Conservation (phyloP, 2,797 vertebrate genomes). For the Cyprinodon diabolis region DNA sequence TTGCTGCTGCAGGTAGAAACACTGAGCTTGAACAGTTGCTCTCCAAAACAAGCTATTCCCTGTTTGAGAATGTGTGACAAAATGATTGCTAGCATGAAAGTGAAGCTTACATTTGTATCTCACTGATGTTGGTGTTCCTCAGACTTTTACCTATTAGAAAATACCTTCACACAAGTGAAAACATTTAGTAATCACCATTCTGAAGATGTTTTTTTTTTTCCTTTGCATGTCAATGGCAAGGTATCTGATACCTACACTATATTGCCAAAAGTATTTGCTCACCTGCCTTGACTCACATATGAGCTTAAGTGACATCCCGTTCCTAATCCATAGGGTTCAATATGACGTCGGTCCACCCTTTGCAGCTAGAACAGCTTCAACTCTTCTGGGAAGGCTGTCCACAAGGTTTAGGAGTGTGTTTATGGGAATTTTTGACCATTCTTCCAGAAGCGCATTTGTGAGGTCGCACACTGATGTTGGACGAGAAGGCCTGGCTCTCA, state of each 20-base stretch:
- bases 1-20: conserved; percentile 73
- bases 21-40: conserved; percentile 58
- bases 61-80: conserved; percentile 69
- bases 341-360: too few species aligned
- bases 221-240: not conserved
- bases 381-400: too few species aligned
- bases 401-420: too few species aligned
- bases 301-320: too few species aligned
- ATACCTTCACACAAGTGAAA: conserved; percentile 25
- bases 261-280: too few species aligned
- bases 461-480: too few species aligned
- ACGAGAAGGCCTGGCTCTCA: too few species aligned
- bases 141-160: conserved; percentile 27
- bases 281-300: too few species aligned
- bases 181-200: conserved; percentile 5
- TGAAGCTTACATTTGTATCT: conserved; percentile 52
- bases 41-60: conserved; percentile 60
- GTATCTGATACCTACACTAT: not conserved
- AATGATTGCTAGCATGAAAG: conserved; percentile 66
- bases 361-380: too few species aligned
- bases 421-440: too few species aligned
- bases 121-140: conserved; percentile 43
- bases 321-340: too few species aligned
- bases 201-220: not conserved
- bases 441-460: too few species aligned